Evolutionary conservation across 2,888 invertebrate genomes (phyloP), one percentile per base, ranked within the genome.

Genomic region (Euzetes globulus): DNA sequence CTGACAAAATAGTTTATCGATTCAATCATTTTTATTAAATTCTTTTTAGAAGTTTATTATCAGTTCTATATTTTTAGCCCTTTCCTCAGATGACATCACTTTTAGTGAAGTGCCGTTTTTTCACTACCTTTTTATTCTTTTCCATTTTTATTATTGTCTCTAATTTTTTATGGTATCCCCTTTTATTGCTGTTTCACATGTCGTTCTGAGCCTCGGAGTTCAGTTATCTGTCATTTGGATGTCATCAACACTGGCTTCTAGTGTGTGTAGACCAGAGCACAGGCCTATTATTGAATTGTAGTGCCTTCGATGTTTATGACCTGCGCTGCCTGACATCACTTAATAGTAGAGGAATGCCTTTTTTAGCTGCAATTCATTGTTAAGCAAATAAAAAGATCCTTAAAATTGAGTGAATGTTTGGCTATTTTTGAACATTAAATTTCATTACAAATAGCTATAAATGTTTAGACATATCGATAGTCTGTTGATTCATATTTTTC

Each of bases 161-260:
- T 47, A 11, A 17, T 17, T 17, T 17, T 47, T 47, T 47, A 47
- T 47, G 47, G 47, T 13, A 47, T 47, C 47, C 13, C n/a, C 6
- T 55, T 55, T 55, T 55, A 55, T 55, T 55, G 55, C 55, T 19
- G 11, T 55, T 52, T 55, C 27, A 25, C 55, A 7, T 19, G 25
- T 55, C 55, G 2, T 55, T 55, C 25, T 25, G 15, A 22, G n/a
- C 13, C 19, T 11, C 22, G 25, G 55, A 55, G 55, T 55, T 55
- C 55, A 55, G 55, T 55, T 55, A 55, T 55, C 55, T 55, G 55
- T 55, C 25, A 25, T 55, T 52, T 25, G 22, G 55, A 25, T 55
- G 55, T 55, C 55, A 55, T 55, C 55, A 25, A 25, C 55, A 55
- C 55, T 25, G 47, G 15, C 33, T 33, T 9, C 4, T 9, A 47